These are phyloP conservation scores for Muscina levida DNA, from an alignment of 2,888 invertebrate species.

Conservation along the genomic window DNA sequence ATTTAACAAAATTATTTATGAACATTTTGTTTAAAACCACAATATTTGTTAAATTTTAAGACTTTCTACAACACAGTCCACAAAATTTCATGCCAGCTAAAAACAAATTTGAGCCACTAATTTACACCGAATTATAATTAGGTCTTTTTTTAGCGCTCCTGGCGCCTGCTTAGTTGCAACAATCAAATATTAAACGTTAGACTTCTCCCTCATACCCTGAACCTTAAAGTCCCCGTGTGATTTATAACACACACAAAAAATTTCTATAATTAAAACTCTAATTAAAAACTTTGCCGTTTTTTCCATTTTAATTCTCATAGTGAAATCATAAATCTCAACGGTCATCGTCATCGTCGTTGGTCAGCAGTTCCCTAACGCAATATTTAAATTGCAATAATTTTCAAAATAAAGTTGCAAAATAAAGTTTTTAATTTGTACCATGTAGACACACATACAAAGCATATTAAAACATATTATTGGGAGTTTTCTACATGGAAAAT, in stretches of 20 bases:
- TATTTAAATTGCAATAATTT: conserved; percentile 76
- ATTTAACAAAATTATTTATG: no score
- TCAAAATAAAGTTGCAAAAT: conserved; percentile 35
- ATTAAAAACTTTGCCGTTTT: conserved; percentile 8
- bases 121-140: no score
- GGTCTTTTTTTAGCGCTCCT: no score
- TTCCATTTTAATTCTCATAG: not conserved
- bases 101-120: no score
- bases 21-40: no score
- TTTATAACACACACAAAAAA: conserved; percentile 37
- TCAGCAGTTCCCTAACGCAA: conserved; percentile 20
- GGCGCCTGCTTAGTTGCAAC: no score
- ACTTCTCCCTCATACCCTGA: no score
- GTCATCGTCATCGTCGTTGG: not conserved
- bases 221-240: conserved; percentile 52
- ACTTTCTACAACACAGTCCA: no score
- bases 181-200: no score
- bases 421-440: conserved; percentile 36
- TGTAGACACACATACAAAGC: conserved; percentile 9
- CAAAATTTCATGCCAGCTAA: no score
- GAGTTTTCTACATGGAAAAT: conserved; percentile 54
- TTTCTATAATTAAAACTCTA: conserved; percentile 29
- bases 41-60: no score
- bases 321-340: conserved; percentile 61
- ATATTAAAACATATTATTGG: conserved; percentile 19